These are phyloP conservation scores for Osmerus eperlanus DNA, from an alignment of 2,113 vertebrate genomes.

Conservation along the genomic window DNA sequence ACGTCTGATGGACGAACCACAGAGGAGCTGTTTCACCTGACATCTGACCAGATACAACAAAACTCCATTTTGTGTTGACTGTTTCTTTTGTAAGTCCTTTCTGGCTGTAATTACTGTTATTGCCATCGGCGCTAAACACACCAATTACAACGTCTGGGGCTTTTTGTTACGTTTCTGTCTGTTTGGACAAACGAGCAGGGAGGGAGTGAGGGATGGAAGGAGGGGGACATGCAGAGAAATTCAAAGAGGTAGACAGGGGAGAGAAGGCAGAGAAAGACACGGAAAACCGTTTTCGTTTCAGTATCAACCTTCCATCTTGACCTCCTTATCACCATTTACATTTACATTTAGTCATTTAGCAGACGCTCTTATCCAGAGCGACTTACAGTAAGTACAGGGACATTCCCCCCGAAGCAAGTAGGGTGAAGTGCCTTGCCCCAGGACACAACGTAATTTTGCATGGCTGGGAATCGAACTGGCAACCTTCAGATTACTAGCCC, in stretches of 20 bases:
- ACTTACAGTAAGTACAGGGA: too few species aligned
- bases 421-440: too few species aligned
- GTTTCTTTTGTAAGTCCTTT: constrained; percentile 73
- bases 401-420: too few species aligned
- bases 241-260: constrained; percentile 18
- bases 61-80: constrained; percentile 66
- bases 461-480: too few species aligned
- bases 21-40: constrained; percentile 44
- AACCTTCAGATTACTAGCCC: too few species aligned
- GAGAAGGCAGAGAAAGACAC: constrained; percentile 1
- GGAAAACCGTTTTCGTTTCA: constrained; percentile 1
- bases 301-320: background rate
- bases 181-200: constrained; percentile 3
- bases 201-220: background rate
- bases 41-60: constrained; percentile 65
- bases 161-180: constrained; percentile 49
- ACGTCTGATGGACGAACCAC: constrained; percentile 26
- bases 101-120: constrained; percentile 74
- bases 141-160: constrained; percentile 71
- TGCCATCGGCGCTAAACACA: constrained; percentile 64
- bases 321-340: background rate
- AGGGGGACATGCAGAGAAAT: background rate
- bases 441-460: too few species aligned
- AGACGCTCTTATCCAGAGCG: too few species aligned
- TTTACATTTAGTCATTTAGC: too few species aligned